These are phyloP conservation scores for Octodonta nipae DNA, from an alignment of 2,888 invertebrate genomes.

Conservation along the genomic window DNA sequence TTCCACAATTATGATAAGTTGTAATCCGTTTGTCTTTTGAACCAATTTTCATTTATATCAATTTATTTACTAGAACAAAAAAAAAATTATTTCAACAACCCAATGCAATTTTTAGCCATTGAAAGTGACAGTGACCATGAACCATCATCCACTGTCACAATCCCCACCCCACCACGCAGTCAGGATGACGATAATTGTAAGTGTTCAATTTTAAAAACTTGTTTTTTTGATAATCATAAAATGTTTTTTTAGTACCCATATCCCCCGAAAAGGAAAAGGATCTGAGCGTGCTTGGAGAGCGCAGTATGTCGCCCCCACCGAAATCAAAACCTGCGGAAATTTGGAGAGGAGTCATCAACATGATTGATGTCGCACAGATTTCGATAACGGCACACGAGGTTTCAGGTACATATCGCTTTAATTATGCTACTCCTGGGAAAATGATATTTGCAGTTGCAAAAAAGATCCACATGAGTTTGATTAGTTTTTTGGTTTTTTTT, in stretches of 20 bases:
- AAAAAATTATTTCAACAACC: too few species aligned
- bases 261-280: conserved; percentile 15
- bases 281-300: conserved; percentile 12
- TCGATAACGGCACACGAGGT: conserved; percentile 71
- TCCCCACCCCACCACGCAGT: conserved; percentile 42
- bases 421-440: too few species aligned
- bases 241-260: conserved; percentile 9
- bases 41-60: too few species aligned
- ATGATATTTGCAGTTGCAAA: too few species aligned
- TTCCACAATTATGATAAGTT: too few species aligned
- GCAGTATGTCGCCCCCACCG: conserved; percentile 22
- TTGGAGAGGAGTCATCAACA: conserved; percentile 77
- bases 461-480: too few species aligned
- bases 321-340: conserved; percentile 23
- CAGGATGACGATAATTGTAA: conserved; percentile 30
- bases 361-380: conserved; percentile 84
- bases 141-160: conserved; percentile 64
- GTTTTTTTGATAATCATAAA: too few species aligned
- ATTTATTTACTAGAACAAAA: too few species aligned
- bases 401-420: conserved; percentile 25
- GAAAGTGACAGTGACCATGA: conserved; percentile 62
- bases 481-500: too few species aligned
- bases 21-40: too few species aligned
- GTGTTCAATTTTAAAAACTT: too few species aligned
- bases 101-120: conserved; percentile 17